Percentiles rank a stretch among this genome's conserved stretches.
Evolutionary conservation across 2,113 vertebrate genomes (phyloP).

Genomic region (Nanorana parkeri): DNA sequence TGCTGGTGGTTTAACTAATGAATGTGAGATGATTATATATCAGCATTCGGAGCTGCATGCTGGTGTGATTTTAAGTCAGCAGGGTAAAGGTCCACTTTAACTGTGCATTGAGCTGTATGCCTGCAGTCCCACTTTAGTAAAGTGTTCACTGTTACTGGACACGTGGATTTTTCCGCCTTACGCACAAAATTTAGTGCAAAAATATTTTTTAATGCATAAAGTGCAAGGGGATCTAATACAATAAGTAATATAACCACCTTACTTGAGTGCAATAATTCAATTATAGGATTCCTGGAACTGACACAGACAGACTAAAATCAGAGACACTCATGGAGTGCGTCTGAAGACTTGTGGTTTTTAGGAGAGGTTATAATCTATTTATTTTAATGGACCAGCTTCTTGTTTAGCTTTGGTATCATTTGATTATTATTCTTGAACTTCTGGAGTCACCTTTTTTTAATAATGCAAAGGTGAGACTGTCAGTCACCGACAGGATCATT

Average conservation of each 20-base stretch:
- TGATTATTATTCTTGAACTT: constrained; percentile 36
- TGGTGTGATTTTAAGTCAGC: too few species aligned
- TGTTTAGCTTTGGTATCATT: constrained; percentile 11
- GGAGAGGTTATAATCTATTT: constrained; percentile 6
- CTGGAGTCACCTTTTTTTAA: constrained; percentile 21
- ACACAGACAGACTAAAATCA: not conserved
- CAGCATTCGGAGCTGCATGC: too few species aligned
- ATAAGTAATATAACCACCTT: not conserved
- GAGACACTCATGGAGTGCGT: not conserved
- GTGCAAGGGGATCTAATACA: not conserved
- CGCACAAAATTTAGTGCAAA: not conserved
- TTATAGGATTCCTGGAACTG: not conserved
- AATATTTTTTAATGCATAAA: not conserved
- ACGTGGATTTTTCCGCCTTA: not conserved
- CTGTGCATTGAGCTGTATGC: too few species aligned
- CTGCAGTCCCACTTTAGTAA: constrained; percentile 32
- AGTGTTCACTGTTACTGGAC: constrained; percentile 62
- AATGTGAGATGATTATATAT: too few species aligned
- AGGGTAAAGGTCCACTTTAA: too few species aligned
- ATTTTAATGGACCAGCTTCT: not conserved
- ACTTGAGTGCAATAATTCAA: constrained; percentile 1
- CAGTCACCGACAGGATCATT: constrained; percentile 34
- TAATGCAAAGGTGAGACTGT: constrained; percentile 43
- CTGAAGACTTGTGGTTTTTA: not conserved
- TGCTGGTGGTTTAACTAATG: too few species aligned